These are phyloP conservation scores for Urechis unicinctus DNA, from an alignment of 2,888 invertebrate species.

Conservation along the genomic window DNA sequence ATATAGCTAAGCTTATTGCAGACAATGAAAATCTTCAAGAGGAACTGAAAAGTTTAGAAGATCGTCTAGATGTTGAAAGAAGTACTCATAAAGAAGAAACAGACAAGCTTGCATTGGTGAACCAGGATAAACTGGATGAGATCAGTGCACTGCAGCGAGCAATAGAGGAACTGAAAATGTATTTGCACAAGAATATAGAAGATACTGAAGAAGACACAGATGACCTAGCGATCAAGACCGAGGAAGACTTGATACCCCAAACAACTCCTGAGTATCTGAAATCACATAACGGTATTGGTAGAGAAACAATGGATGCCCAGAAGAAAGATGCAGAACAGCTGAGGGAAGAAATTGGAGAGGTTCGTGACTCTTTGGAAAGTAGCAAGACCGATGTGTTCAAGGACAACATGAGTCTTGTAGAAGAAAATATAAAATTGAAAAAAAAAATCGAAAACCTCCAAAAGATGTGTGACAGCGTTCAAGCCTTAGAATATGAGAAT, in stretches of 20 bases:
- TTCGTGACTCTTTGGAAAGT: background rate
- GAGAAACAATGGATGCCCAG: no score
- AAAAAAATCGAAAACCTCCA: background rate
- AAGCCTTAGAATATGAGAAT: background rate
- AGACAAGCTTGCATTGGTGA: background rate
- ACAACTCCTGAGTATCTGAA: no score
- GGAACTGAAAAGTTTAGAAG: no score
- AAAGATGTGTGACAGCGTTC: background rate
- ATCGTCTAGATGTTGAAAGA: background rate
- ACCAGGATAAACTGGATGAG: background rate
- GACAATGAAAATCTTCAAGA: no score
- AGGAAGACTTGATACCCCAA: no score
- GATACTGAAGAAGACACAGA: background rate
- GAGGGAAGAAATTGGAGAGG: background rate
- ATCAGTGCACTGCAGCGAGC: background rate
- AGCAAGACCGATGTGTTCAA: background rate
- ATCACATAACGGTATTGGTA: no score
- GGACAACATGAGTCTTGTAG: background rate
- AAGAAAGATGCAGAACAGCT: no score
- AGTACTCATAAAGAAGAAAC: background rate
- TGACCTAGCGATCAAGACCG: background rate
- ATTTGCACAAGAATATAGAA: background rate
- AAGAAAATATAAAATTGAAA: background rate
- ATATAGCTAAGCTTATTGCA: background rate
- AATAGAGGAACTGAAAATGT: background rate